phyloP scores from a whole-genome alignment of 2,113 vertebrate species.

The Mormyrus iriodes region DNA sequence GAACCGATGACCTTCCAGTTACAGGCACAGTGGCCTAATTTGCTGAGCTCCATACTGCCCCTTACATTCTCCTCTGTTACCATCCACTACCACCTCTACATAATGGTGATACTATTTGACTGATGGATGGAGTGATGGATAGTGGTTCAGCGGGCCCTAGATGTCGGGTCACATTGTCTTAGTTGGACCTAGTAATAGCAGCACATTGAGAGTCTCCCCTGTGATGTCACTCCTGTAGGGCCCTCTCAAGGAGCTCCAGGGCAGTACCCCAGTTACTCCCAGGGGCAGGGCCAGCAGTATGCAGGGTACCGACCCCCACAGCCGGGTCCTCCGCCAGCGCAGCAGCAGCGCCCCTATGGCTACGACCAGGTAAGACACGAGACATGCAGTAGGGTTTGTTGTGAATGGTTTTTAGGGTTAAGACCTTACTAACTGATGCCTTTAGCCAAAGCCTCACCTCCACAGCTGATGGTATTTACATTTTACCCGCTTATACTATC shows the following conservation, averaged over 20 bases:
- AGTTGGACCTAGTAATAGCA: neutral
- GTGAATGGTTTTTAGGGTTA: neutral
- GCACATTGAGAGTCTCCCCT: neutral
- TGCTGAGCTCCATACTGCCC: neutral
- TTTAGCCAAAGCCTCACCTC: neutral
- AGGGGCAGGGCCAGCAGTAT: slow-evolving; percentile 95
- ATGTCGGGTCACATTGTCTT: neutral
- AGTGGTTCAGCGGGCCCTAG: neutral
- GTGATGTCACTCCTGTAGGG: slow-evolving; percentile 53
- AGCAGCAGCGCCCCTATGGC: slow-evolving; percentile 93
- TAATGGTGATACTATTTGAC: neutral
- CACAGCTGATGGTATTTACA: neutral
- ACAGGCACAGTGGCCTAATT: neutral
- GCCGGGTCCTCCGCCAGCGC: slow-evolving; percentile 87
- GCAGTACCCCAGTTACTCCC: slow-evolving; percentile 92
- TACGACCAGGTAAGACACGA: slow-evolving; percentile 84
- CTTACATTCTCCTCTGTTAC: neutral
- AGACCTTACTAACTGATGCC: neutral
- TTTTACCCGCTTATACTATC: neutral
- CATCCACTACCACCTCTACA: neutral
- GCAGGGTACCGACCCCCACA: slow-evolving; percentile 86
- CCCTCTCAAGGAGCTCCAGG: slow-evolving; percentile 84
- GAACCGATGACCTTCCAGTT: neutral
- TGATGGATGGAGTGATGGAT: neutral
- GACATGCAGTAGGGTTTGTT: neutral